These are phyloP conservation scores for Serilophus lunatus DNA, from an alignment of 2,113 vertebrate genomes.

Conservation along the genomic window DNA sequence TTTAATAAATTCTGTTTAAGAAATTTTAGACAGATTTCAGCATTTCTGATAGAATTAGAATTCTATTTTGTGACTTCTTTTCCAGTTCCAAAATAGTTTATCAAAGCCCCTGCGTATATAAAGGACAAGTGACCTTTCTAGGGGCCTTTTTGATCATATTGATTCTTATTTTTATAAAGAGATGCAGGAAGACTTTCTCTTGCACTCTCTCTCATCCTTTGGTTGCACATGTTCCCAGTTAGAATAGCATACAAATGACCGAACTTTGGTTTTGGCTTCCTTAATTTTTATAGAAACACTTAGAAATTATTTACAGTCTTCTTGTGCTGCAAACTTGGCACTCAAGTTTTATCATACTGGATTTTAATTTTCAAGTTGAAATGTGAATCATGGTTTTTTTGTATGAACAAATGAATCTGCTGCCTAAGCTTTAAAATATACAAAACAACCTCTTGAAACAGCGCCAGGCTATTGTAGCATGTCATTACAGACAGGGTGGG, in stretches of 20 bases:
- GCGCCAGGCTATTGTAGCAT: background rate
- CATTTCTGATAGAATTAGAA: background rate
- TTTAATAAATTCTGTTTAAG: background rate
- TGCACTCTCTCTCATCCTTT: background rate
- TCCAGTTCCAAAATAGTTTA: background rate
- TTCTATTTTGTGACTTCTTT: background rate
- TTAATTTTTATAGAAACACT: background rate
- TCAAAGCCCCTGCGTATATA: background rate
- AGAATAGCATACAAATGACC: fast-evolving
- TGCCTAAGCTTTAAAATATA: background rate
- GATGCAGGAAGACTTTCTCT: background rate
- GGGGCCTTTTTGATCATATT: background rate
- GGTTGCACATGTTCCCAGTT: background rate
- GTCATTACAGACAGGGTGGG: background rate
- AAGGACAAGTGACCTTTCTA: background rate
- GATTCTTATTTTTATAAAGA: background rate
- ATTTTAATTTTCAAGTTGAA: constrained; percentile 33
- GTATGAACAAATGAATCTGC: background rate
- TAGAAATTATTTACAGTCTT: background rate
- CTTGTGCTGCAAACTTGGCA: background rate
- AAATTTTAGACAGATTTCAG: background rate
- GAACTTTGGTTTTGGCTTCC: background rate
- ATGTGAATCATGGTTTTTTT: background rate
- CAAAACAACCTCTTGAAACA: background rate
- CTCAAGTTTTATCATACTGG: background rate